phyloP scores from a whole-genome alignment of 2,888 invertebrate genomes.

The Anoplius nigerrimus region DNA sequence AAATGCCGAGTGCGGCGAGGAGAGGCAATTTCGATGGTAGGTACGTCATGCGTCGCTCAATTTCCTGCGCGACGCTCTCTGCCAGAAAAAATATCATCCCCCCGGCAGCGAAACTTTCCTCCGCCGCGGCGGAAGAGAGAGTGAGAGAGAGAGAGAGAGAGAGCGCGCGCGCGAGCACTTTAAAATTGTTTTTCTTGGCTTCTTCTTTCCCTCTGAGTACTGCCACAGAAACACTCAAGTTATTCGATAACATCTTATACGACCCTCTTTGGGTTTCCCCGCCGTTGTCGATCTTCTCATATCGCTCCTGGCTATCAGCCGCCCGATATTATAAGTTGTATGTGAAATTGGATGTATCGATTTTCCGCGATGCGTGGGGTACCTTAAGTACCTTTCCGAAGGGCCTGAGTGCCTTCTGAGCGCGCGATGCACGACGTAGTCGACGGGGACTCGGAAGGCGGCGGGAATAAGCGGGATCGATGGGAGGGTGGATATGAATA shows the following conservation, averaged over 20 bases:
- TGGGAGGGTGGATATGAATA: too few relatives aligned
- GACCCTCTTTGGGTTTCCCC: slow-evolving; percentile 17
- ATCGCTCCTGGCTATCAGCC: slow-evolving; percentile 32
- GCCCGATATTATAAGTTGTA: slow-evolving; percentile 46
- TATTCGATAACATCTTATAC: slow-evolving; percentile 42
- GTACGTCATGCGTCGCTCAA: not conserved
- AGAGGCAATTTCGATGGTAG: slow-evolving; percentile 1
- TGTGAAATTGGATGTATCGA: slow-evolving; percentile 49
- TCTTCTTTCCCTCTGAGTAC: slow-evolving; percentile 17
- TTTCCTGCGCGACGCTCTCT: not conserved
- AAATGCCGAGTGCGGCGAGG: too few relatives aligned
- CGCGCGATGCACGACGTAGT: too few relatives aligned
- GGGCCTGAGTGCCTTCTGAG: too few relatives aligned
- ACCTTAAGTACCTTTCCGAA: slow-evolving; percentile 13
- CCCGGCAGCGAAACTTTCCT: too few relatives aligned
- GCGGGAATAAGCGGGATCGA: too few relatives aligned
- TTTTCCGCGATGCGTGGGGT: slow-evolving; percentile 30
- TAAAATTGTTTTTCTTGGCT: slow-evolving; percentile 12
- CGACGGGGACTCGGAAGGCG: too few relatives aligned
- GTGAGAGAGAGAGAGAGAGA: too few relatives aligned
- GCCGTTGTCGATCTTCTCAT: slow-evolving; percentile 24
- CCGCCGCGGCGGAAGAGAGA: too few relatives aligned
- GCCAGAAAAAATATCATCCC: too few relatives aligned
- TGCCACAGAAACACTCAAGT: slow-evolving; percentile 32
- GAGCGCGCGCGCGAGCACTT: not conserved